Conservation (phyloP, 2,888 invertebrate species). For the Dolichomitus sp. region DNA sequence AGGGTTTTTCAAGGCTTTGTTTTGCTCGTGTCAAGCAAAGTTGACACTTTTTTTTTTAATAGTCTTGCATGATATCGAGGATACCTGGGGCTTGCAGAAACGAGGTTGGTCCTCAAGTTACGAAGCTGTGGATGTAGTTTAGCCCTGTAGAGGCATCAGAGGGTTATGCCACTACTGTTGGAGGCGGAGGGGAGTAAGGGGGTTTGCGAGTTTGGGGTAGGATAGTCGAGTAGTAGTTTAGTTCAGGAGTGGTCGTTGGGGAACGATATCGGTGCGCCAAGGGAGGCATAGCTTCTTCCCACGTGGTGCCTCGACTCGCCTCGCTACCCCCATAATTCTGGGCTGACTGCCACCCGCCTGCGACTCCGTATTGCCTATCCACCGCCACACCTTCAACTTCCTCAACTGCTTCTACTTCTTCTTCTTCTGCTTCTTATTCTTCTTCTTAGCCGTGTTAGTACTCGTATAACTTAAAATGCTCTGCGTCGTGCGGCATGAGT, state of each 20-base stretch:
- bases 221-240: constrained; percentile 83
- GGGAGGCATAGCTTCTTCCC: constrained; percentile 85
- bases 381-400: constrained; percentile 61
- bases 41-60: constrained; percentile 7
- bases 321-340: constrained; percentile 82
- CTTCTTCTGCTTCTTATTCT: constrained; percentile 14
- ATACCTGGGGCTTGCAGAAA: constrained; percentile 1
- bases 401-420: constrained; percentile 41
- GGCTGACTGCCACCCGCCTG: constrained; percentile 68
- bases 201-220: constrained; percentile 70
- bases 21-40: constrained; percentile 1
- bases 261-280: constrained; percentile 83
- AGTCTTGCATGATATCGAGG: neutral
- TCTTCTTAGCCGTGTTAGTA: constrained; percentile 2
- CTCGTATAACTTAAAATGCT: constrained; percentile 3
- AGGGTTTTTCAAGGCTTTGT: neutral
- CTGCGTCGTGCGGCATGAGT: constrained; percentile 8
- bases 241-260: constrained; percentile 84
- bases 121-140: constrained; percentile 45
- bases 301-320: constrained; percentile 80
- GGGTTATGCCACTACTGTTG: constrained; percentile 30
- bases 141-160: constrained; percentile 47
- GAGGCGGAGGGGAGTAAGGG: constrained; percentile 39
- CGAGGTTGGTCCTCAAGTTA: constrained; percentile 5
- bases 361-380: constrained; percentile 47